A percentile compares a stretch with the other conserved stretches of the same genome.
Evolutionary conservation across 2,113 vertebrate genomes (phyloP).

Genomic region (Rhadina sibilatrix): DNA sequence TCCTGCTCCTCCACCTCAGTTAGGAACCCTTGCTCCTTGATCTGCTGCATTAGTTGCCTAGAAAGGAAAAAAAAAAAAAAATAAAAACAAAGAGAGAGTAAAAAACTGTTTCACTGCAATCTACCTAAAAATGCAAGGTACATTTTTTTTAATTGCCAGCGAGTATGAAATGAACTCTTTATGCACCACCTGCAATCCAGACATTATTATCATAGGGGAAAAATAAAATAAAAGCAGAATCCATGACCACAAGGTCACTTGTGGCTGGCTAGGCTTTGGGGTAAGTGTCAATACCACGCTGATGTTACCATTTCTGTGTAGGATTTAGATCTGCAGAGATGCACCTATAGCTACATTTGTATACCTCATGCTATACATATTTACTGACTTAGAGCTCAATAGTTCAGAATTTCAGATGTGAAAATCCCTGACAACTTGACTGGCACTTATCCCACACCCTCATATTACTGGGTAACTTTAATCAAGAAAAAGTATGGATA

Average conservation of each 20-base stretch:
- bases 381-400: background rate
- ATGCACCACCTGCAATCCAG: background rate
- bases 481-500: background rate
- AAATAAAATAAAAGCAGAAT: background rate
- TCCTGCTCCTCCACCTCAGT: constrained; percentile 76
- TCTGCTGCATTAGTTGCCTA: constrained; percentile 91
- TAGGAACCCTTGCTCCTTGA: constrained; percentile 75
- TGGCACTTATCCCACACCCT: background rate
- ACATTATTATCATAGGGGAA: fast-evolving
- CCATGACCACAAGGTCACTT: background rate
- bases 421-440: background rate
- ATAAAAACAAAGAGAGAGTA: background rate
- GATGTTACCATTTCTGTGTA: background rate
- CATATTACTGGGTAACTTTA: background rate
- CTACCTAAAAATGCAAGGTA: background rate
- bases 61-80: background rate
- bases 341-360: background rate
- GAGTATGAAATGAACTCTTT: background rate
- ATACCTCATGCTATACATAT: background rate
- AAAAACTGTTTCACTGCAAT: background rate
- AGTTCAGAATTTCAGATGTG: background rate
- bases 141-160: background rate
- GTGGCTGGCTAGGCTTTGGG: background rate
- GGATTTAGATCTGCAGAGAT: background rate
- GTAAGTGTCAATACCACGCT: background rate